Evolutionary conservation across 2,113 vertebrate species (phyloP).

Genomic region (Petromus typicus): DNA sequence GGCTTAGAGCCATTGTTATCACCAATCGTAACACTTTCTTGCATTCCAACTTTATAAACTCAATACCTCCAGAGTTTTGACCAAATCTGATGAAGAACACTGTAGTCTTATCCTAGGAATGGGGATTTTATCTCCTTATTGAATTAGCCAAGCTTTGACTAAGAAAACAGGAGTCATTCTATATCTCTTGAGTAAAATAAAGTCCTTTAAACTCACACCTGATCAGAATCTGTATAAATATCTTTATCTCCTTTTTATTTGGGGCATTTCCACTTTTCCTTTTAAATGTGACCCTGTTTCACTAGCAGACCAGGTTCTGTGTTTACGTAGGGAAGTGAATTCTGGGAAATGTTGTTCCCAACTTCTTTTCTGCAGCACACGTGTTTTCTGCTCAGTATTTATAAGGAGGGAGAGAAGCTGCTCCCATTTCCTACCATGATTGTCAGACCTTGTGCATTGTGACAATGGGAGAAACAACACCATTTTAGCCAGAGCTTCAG

Average conservation of each 20-base stretch:
- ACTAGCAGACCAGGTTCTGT: neutral
- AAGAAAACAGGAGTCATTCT: neutral
- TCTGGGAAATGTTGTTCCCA: neutral
- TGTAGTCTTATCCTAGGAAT: neutral
- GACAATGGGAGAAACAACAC: neutral
- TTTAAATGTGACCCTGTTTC: neutral
- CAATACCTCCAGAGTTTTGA: neutral
- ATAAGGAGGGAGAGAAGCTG: neutral
- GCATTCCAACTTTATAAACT: neutral
- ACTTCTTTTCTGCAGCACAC: neutral
- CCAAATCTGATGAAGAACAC: neutral
- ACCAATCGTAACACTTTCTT: neutral
- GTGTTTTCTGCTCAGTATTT: neutral
- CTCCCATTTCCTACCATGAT: neutral
- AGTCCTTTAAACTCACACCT: neutral
- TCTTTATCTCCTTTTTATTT: neutral
- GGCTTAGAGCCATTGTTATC: neutral
- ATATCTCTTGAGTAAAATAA: neutral
- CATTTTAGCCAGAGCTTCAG: neutral
- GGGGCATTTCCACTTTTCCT: neutral
- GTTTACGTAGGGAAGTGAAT: neutral
- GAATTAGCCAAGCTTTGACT: neutral
- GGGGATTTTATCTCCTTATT: neutral
- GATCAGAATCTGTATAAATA: neutral
- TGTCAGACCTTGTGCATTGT: neutral